These are phyloP conservation scores for Catostomus latipinnis DNA, from an alignment of 2,797 vertebrate genomes.

Conservation along the genomic window DNA sequence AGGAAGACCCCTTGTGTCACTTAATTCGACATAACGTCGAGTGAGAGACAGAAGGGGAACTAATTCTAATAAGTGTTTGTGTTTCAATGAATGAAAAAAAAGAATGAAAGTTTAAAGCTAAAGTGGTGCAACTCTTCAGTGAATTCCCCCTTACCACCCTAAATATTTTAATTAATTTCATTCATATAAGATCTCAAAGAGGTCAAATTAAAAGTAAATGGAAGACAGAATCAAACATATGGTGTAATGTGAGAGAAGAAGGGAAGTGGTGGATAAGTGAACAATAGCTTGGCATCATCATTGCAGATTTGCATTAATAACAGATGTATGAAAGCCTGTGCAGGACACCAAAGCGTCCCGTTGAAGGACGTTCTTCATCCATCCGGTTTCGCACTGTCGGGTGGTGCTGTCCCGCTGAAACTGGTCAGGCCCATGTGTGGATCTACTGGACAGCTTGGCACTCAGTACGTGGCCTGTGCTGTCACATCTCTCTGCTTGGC, in stretches of 20 bases:
- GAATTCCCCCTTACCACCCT: not conserved
- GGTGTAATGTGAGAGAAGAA: slow-evolving; percentile 33
- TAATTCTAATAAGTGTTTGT: no score
- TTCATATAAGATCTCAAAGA: not conserved
- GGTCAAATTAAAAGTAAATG: slow-evolving; percentile 1
- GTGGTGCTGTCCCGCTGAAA: slow-evolving; percentile 50
- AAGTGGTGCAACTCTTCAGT: no score
- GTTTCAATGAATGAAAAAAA: no score
- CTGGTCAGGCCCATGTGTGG: slow-evolving; percentile 50
- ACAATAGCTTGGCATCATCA: slow-evolving; percentile 44
- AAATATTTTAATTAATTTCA: not conserved
- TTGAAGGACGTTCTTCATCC: slow-evolving; percentile 56
- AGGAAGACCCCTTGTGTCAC: no score
- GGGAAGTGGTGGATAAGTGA: not conserved
- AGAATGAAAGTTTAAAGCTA: no score
- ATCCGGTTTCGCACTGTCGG: slow-evolving; percentile 44
- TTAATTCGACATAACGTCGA: no score
- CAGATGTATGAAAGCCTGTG: slow-evolving; percentile 32
- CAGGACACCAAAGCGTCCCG: slow-evolving; percentile 38
- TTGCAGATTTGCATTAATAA: slow-evolving; percentile 29
- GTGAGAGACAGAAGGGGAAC: no score
- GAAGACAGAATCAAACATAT: slow-evolving; percentile 25
- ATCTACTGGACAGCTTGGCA: slow-evolving; percentile 79
- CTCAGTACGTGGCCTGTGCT: slow-evolving; percentile 74
- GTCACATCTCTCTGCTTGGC: slow-evolving; percentile 71